Percentiles rank a stretch among this genome's conserved stretches.
Conservation (phyloP, 2,113 vertebrate species). For the Phalacrocorax pelagicus region DNA sequence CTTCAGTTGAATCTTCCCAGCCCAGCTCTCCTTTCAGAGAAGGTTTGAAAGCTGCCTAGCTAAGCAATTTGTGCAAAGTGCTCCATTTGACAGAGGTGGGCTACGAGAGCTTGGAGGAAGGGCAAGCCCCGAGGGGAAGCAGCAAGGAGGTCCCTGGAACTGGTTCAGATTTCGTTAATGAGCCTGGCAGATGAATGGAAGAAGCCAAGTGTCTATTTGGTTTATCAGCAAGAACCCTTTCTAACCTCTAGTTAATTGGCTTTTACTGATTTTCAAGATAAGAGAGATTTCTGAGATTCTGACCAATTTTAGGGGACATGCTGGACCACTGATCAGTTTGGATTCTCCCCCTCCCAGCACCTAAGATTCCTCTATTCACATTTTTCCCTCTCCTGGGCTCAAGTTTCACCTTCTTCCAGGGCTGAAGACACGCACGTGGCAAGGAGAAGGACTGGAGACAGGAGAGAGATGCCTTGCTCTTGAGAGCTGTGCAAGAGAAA, state of each 20-base stretch:
- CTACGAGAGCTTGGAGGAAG: not conserved
- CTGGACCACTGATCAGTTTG: not conserved
- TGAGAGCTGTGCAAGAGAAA: not conserved
- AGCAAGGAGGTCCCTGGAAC: slow-evolving; percentile 15
- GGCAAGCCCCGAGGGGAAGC: not conserved
- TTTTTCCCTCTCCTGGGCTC: not conserved
- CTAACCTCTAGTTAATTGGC: slow-evolving; percentile 22
- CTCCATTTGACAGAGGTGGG: not conserved
- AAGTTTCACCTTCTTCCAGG: not conserved
- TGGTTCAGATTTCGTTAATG: slow-evolving; percentile 44
- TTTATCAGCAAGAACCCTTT: slow-evolving; percentile 24
- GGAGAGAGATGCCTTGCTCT: not conserved
- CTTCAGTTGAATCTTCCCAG: not conserved
- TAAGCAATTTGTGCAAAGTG: not conserved
- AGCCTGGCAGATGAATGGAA: slow-evolving; percentile 30
- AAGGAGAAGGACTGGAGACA: not conserved
- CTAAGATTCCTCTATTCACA: not conserved
- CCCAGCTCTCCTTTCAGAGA: not conserved
- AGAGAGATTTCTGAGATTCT: not conserved
- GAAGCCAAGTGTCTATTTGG: slow-evolving; percentile 4
- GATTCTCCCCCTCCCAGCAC: not conserved
- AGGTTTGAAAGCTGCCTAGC: slow-evolving; percentile 16
- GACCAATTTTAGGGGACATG: not conserved
- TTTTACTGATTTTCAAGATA: slow-evolving; percentile 27
- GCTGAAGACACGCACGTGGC: not conserved